phyloP scores from a whole-genome alignment of 2,888 invertebrate genomes.

The Nephrotoma flavescens region DNA sequence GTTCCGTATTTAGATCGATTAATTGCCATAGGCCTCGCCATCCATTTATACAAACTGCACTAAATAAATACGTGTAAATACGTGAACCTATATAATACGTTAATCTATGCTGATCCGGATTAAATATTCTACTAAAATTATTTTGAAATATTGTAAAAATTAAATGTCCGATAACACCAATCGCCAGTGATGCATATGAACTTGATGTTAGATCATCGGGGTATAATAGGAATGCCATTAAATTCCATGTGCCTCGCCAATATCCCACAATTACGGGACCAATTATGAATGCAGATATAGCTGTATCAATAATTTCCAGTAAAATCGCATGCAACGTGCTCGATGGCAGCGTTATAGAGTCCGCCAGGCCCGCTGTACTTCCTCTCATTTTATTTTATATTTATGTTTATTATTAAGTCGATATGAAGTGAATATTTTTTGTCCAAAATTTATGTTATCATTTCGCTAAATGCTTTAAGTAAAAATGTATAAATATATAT shows the following conservation, averaged over 20 bases:
- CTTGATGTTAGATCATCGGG: slow-evolving; percentile 45
- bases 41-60: slow-evolving; percentile 68
- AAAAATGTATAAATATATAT: background rate
- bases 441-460: background rate
- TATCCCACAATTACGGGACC: slow-evolving; percentile 72
- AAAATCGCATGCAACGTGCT: slow-evolving; percentile 31
- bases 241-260: slow-evolving; percentile 76
- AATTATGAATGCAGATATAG: slow-evolving; percentile 56
- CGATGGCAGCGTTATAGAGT: slow-evolving; percentile 4
- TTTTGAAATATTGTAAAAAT: slow-evolving; percentile 53
- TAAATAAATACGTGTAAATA: slow-evolving; percentile 59
- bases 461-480: background rate
- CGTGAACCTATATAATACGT: slow-evolving; percentile 56
- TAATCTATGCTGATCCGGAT: slow-evolving; percentile 53
- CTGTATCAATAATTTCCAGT: slow-evolving; percentile 52
- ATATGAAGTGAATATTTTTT: background rate
- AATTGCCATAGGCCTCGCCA: slow-evolving; percentile 73
- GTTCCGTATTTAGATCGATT: slow-evolving; percentile 55
- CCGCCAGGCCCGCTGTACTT: slow-evolving; percentile 14
- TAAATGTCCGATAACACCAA: slow-evolving; percentile 57
- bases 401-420: background rate
- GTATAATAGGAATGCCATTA: slow-evolving; percentile 57
- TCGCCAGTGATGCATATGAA: slow-evolving; percentile 48
- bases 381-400: slow-evolving; percentile 13
- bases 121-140: slow-evolving; percentile 39